Evolutionary conservation across 1,140 invertebrate genomes (phyloP), one percentile per base, ranked within the genome.

Genomic region (Drosophila pallidifrons): DNA sequence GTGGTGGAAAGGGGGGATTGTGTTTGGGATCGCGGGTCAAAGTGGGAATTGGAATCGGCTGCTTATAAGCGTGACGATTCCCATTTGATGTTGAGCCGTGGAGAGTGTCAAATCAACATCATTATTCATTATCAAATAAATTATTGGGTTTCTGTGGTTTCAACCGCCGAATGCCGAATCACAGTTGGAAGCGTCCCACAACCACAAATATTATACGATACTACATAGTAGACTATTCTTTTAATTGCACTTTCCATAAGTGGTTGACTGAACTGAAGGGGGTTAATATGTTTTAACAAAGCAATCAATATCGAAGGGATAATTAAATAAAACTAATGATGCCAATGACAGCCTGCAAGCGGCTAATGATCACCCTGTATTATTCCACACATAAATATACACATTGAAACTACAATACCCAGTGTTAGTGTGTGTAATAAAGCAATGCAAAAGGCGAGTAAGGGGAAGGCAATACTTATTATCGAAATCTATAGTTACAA

Each of bases 291-390:
- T 73, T 91, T 72, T 91, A 91, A 91, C 87, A 91, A 91, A 91
- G 87, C 87, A 91, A 88, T 91, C 87, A 91, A 91, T 91, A 87
- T 82, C 68, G 75, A 75, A 68, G 82, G 51, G 66, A 91, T 91
- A 91, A 91, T 91, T 91, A 91, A 91, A 91, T 91, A 91, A 91
- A 91, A 91, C 87, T 91, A 91, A 91, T 91, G 87, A 91, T 91
- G 59, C 80, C 87, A 91, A 54, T 91, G 87, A 91, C 87, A 91
- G 82, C 54, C 73, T 45, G 54, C 54, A 73, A 70, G 66, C 35
- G 55, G 71, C 77, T 88, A 88, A 88, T 88, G 83, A 85, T 54
- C 47, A 59, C 16, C 57, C 61, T 72, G 46, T 46, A 25, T 25
- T 59, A 43, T 43, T 54, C n/a, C 32, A 25, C 1, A 5, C 15